These are phyloP conservation scores for Argyresthia albistria DNA, from an alignment of 2,888 invertebrate species.

Conservation along the genomic window DNA sequence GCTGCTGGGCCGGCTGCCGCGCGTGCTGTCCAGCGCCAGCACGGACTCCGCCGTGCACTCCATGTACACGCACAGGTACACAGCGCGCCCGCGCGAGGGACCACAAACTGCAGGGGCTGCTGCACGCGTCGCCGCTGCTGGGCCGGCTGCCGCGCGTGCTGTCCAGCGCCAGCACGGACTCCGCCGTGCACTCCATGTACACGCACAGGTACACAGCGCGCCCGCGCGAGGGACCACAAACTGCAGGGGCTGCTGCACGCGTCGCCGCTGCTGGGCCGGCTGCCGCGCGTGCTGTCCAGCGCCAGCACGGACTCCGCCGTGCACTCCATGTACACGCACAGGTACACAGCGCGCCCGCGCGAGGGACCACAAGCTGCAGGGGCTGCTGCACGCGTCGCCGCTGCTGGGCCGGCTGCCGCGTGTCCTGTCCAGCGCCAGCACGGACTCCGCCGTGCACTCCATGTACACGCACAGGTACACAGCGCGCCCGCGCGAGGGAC, in stretches of 20 bases:
- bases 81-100: too few relatives aligned
- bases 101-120: too few relatives aligned
- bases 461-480: background rate
- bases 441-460: background rate
- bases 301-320: conserved; percentile 92
- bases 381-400: conserved; percentile 25
- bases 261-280: conserved; percentile 78
- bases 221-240: too few relatives aligned
- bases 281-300: conserved; percentile 81
- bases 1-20: conserved; percentile 75
- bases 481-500: background rate
- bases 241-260: too few relatives aligned
- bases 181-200: conserved; percentile 91
- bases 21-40: conserved; percentile 85
- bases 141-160: conserved; percentile 79
- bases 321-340: conserved; percentile 78
- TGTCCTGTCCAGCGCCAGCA: conserved; percentile 86
- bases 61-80: conserved; percentile 72
- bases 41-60: conserved; percentile 93
- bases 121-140: conserved; percentile 80
- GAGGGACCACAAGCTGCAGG: background rate
- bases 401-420: conserved; percentile 77
- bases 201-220: too few relatives aligned
- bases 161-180: conserved; percentile 89
- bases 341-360: background rate